These are phyloP conservation scores for Parotia lawesii DNA, from an alignment of 2,113 vertebrate genomes.

Conservation along the genomic window DNA sequence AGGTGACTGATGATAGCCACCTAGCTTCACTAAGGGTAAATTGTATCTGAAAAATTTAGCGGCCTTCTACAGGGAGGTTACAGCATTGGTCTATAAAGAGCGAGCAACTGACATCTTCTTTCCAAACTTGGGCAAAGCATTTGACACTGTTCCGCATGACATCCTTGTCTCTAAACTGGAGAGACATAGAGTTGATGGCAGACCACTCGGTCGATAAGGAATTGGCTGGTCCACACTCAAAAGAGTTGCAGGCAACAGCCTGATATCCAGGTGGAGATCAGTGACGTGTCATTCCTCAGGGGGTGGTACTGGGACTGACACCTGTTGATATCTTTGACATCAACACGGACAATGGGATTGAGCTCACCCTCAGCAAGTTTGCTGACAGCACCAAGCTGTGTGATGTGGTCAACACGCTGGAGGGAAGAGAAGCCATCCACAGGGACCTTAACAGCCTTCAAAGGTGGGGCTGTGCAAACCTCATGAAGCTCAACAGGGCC, in stretches of 20 bases:
- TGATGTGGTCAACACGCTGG: rapidly evolving
- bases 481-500: neutral
- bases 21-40: neutral
- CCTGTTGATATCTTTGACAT: neutral
- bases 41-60: neutral
- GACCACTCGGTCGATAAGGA: neutral
- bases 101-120: neutral
- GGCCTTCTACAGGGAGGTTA: neutral
- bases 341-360: neutral
- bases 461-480: neutral
- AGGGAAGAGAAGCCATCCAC: neutral
- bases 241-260: neutral
- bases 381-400: neutral
- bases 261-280: neutral
- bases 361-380: neutral
- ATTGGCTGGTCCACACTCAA: neutral
- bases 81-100: neutral
- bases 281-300: neutral
- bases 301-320: neutral
- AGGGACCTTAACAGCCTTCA: neutral
- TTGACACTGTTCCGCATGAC: neutral
- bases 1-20: neutral
- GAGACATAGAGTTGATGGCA: neutral
- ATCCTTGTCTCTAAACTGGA: neutral
- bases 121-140: neutral